Base-by-base conservation (phyloP, 23 tunicate genomes). In the Phallusia fumigata region DNA sequence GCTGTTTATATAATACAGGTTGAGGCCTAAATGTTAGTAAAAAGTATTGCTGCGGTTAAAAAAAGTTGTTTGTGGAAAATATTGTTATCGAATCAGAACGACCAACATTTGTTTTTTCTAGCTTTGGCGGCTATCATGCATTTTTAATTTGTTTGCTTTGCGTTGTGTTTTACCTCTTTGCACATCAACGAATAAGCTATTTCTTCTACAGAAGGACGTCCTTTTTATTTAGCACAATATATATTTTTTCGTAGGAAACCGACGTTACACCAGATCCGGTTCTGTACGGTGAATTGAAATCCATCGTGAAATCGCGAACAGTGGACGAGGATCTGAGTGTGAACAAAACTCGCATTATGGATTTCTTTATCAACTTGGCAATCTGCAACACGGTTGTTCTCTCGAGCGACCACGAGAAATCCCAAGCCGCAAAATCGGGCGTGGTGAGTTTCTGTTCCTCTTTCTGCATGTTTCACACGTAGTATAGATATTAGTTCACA, bases 261-360 rank as follows among this genome's bases (percentile, higher is more conserved):
- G 98, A 94, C 65, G 98, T 94, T 24, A 94, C 98, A 5, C 98
- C 98, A 2, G 98, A 94, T 65, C 98, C 98, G 0, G 98, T 94
- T 30, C 79, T 94, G 58, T 94, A 79, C 64, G 77, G 77, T 19
- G 85, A 89, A 58, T 84, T 94, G 0, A 84, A 79, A 77, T 80
- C 87, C 47, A 65, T 73, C 22, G 65, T 76, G 51, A 73, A 79
- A 34, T 78, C 84, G 33, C n/a, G 31, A 10, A 75, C 30, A 13
- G 31, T 74, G 2, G 77, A 33, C 30, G 78, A n/a, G 5, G 50
- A 75, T 34, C 28, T 84, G 64, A 73, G 76, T 30, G 65, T 58
- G 36, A 76, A 96, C 47, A 84, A 83, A 64, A 65, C 49, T 0
- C 81, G 96, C 40, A 86, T 92, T 24, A 35, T 88, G 36, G 99